A percentile compares a stretch with the other conserved stretches of the same genome.
phyloP scores from a whole-genome alignment of 2,888 invertebrate genomes.

The Protodeltote pygarga region DNA sequence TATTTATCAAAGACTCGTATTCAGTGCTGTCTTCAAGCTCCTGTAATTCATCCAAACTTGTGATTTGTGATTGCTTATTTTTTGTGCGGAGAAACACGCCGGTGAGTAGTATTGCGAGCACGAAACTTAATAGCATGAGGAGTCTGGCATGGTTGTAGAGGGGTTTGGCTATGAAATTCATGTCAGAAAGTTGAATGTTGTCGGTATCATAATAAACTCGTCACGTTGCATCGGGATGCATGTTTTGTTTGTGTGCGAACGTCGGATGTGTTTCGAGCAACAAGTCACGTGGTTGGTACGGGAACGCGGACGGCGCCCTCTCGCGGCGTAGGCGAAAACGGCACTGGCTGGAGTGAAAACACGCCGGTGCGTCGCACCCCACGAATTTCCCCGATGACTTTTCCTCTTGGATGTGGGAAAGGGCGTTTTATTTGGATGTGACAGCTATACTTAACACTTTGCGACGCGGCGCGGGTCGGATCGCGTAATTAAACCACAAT shows the following conservation, averaged over 20 bases:
- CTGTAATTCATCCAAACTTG: conserved; percentile 57
- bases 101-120: conserved; percentile 66
- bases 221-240: conserved; percentile 65
- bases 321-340: conserved; percentile 80
- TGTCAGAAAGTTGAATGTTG: conserved; percentile 61
- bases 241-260: conserved; percentile 59
- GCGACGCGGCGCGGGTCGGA: conserved; percentile 40
- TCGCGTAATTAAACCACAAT: conserved; percentile 49
- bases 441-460: conserved; percentile 50
- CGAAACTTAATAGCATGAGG: conserved; percentile 74
- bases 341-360: conserved; percentile 81
- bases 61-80: conserved; percentile 62
- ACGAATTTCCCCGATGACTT: conserved; percentile 84
- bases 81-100: conserved; percentile 71
- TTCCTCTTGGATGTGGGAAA: conserved; percentile 78
- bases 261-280: conserved; percentile 65
- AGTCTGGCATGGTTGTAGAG: conserved; percentile 77
- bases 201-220: conserved; percentile 52
- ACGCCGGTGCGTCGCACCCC: conserved; percentile 82
- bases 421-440: conserved; percentile 67
- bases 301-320: conserved; percentile 79
- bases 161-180: conserved; percentile 79
- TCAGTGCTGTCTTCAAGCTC: conserved; percentile 62
- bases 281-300: conserved; percentile 76
- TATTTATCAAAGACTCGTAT: conserved; percentile 76